phyloP scores from a whole-genome alignment of 1,140 invertebrate species.

The Drosophila arizonae region DNA sequence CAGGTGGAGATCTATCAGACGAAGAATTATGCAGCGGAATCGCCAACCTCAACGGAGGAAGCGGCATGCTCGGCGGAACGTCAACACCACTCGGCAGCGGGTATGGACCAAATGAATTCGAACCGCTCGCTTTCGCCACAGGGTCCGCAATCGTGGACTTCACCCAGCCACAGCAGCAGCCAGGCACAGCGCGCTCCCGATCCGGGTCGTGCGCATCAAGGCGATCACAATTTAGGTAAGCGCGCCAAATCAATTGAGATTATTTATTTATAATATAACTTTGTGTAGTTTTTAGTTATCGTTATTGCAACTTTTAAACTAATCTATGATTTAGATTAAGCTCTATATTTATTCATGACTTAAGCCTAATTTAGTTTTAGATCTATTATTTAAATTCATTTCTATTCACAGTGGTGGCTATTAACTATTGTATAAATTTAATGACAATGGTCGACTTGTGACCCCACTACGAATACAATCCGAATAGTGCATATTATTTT shows the following conservation, averaged over 20 bases:
- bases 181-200: conserved; percentile 77
- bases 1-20: conserved; percentile 87
- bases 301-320: background rate
- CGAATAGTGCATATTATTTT: conserved; percentile 23
- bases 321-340: conserved; percentile 18
- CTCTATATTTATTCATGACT: conserved; percentile 10
- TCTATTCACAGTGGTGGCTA: background rate
- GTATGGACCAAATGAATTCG: conserved; percentile 82
- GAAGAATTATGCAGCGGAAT: conserved; percentile 86
- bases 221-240: conserved; percentile 82
- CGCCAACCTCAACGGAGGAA: conserved; percentile 83
- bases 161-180: conserved; percentile 82
- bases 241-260: background rate
- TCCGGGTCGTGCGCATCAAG: conserved; percentile 84
- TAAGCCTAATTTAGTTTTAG: conserved; percentile 16
- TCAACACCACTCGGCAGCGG: conserved; percentile 82
- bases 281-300: conserved; percentile 19
- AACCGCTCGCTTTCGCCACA: conserved; percentile 84
- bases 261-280: conserved; percentile 8
- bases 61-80: conserved; percentile 76
- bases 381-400: conserved; percentile 7
- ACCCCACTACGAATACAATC: background rate
- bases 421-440: background rate
- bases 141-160: conserved; percentile 86
- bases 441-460: background rate